Conservation (phyloP, 1,140 invertebrate genomes). For the Zaprionus camerounensis region DNA sequence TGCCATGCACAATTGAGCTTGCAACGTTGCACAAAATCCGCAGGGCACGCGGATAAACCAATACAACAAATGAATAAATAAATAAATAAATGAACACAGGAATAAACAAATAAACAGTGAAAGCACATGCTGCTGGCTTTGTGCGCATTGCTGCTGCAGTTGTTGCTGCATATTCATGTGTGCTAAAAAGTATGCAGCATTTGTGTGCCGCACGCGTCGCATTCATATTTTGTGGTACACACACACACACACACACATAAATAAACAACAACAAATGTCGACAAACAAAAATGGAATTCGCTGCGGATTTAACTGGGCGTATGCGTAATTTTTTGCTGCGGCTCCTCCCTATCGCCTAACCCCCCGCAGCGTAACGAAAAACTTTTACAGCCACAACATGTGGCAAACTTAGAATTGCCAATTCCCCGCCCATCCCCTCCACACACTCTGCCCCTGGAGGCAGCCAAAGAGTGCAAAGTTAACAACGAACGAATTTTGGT, state of each 20-base stretch:
- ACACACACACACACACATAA: slow-evolving; percentile 11
- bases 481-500: slow-evolving; percentile 27
- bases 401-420: slow-evolving; percentile 54
- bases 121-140: slow-evolving; percentile 18
- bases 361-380: slow-evolving; percentile 26
- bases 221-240: slow-evolving; percentile 11
- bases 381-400: slow-evolving; percentile 65
- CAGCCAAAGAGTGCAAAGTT: slow-evolving; percentile 38
- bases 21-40: slow-evolving; percentile 36
- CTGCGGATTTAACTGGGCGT: slow-evolving; percentile 47
- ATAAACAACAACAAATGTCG: slow-evolving; percentile 41
- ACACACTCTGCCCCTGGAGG: background rate
- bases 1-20: slow-evolving; percentile 57
- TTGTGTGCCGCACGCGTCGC: slow-evolving; percentile 27
- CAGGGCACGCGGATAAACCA: slow-evolving; percentile 44
- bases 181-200: slow-evolving; percentile 46
- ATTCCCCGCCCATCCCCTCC: background rate
- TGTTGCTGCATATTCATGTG: slow-evolving; percentile 38
- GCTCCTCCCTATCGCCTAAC: background rate
- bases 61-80: slow-evolving; percentile 31
- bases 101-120: slow-evolving; percentile 52
- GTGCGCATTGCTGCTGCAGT: slow-evolving; percentile 20
- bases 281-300: slow-evolving; percentile 35
- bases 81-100: slow-evolving; percentile 5
- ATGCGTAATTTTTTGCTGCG: slow-evolving; percentile 59